Evolutionary conservation across 2,113 vertebrate species (phyloP), one percentile per base, ranked within the genome.

Genomic region (Myrmophylax atrothorax): DNA sequence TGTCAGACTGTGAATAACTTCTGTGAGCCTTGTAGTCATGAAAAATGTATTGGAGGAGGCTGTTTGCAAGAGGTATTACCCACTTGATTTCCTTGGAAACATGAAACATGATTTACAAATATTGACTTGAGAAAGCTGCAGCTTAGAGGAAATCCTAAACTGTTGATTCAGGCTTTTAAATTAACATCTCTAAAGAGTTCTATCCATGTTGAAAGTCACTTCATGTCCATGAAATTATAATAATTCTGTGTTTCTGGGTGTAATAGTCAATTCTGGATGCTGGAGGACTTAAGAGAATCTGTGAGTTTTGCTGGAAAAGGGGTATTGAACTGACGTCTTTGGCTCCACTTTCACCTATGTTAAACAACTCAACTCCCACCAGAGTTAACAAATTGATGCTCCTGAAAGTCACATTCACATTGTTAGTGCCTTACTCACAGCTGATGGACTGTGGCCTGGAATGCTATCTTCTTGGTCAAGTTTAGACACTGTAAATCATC

Each of bases 61-160:
- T 96, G 87, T 89, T 95, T 93, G 89, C 86, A n/a, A 6, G 89
- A 94, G 60, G 68, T 93, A 81, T 97, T 97, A 87, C 83, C 97
- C 79, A 77, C 90, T 96, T 95, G 87, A 95, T 98, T 97, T 97
- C 96, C 95, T 91, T 95, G 93, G 97, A 94, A 97, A 97, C 84
- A 5, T 76, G 91, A 94, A 95, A 84, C 82, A 82, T 94, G 82
- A 94, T 96, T 98, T 97, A 94, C 79, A 97, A 96, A 97, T 97
- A 97, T 75, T 96, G 97, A 97, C 94, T 97, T 93, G 84, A 74
- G 89, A 96, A 96, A 96, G 82, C 93, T 90, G 56, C 38, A 81
- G 87, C 94, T 97, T 97, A 94, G 94, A 94, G 58, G 70, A 93
- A 96, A 96, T 93, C 88, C 82, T 95, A 83, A 90, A 84, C 74